Evolutionary conservation across 1,140 invertebrate genomes (phyloP).

Genomic region (Drosophila oshimai): DNA sequence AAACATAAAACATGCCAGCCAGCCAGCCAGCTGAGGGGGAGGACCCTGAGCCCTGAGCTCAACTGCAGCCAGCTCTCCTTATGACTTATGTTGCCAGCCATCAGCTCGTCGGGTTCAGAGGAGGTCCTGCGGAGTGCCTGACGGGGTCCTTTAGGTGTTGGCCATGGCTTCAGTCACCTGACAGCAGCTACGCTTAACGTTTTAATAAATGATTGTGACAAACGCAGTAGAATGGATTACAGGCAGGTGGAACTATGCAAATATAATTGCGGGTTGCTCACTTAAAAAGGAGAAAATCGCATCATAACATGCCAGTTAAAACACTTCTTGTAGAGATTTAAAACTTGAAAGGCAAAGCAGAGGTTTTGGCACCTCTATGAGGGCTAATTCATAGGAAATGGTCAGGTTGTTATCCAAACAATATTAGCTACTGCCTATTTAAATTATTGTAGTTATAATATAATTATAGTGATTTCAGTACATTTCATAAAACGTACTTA

Average conservation of each 20-base stretch:
- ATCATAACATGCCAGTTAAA: neutral
- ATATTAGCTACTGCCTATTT: too few species aligned
- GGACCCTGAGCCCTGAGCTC: neutral
- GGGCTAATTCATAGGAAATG: too few species aligned
- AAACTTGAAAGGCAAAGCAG: too few species aligned
- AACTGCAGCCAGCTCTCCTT: slow-evolving; percentile 30
- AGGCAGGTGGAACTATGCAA: slow-evolving; percentile 33
- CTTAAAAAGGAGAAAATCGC: neutral
- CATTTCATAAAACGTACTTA: too few species aligned
- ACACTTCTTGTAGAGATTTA: too few species aligned
- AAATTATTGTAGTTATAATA: too few species aligned
- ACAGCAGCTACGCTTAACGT: slow-evolving; percentile 49
- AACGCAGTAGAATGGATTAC: slow-evolving; percentile 52
- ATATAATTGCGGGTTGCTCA: slow-evolving; percentile 41
- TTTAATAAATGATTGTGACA: slow-evolving; percentile 78
- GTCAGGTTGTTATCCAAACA: too few species aligned
- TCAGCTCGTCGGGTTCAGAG: slow-evolving; percentile 33
- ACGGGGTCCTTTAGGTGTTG: slow-evolving; percentile 37
- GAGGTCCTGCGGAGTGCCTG: slow-evolving; percentile 34
- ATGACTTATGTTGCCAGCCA: slow-evolving; percentile 73
- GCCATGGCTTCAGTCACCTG: slow-evolving; percentile 40
- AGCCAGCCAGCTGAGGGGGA: slow-evolving; percentile 5
- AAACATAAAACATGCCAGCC: slow-evolving; percentile 59
- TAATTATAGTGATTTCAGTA: too few species aligned
- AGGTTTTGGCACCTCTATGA: too few species aligned